Conservation (phyloP, 2,113 vertebrate species). For the Phaethon lepturus region DNA sequence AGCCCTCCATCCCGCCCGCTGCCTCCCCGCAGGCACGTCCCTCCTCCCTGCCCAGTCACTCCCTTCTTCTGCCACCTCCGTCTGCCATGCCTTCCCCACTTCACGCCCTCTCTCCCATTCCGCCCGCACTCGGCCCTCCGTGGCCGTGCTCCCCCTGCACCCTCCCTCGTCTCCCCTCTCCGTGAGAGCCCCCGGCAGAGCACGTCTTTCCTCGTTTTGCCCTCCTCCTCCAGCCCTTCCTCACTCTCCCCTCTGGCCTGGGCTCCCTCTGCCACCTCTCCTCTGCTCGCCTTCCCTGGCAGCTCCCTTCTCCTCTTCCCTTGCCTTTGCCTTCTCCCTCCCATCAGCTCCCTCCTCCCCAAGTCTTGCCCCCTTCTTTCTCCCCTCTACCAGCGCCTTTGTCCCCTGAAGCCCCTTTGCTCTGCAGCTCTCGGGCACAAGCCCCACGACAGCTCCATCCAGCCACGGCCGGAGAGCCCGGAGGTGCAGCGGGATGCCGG, state of each 20-base stretch:
- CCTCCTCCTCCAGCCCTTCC: not conserved
- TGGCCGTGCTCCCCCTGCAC: not conserved
- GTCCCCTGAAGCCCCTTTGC: not conserved
- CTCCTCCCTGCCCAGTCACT: not conserved
- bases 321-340: not conserved
- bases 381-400: not conserved
- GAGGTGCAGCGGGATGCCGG: not conserved
- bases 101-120: not conserved
- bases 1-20: not conserved
- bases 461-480: fast-evolving
- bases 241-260: not conserved
- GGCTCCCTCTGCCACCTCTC: not conserved
- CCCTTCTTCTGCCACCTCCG: not conserved
- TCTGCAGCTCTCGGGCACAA: not conserved
- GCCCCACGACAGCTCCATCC: not conserved
- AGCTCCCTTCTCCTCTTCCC: not conserved
- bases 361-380: not conserved
- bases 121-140: not conserved
- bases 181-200: fast-evolving
- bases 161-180: not conserved
- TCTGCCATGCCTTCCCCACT: fast-evolving
- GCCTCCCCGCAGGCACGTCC: too few species aligned
- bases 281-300: not conserved
- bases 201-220: not conserved
- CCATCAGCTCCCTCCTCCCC: not conserved